Conservation (phyloP, 2,888 invertebrate species). For the Cotesia congregata region DNA sequence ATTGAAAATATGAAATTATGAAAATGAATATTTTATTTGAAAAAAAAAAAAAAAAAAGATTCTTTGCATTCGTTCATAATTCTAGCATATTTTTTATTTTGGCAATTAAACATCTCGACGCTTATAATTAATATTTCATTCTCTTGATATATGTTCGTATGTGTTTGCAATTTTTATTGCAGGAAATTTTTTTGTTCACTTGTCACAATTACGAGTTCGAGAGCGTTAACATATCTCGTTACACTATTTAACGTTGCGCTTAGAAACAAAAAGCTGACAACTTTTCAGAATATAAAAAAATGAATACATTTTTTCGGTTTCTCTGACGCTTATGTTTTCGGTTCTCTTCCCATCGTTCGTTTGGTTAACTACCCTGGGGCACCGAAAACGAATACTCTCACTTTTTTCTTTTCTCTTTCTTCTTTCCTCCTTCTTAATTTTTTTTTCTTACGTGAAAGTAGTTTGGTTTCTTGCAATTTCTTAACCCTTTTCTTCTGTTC, state of each 20-base stretch:
- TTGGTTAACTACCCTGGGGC: constrained; percentile 27
- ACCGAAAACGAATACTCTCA: constrained; percentile 45
- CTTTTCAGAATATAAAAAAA: neutral
- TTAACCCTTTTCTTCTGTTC: constrained; percentile 24
- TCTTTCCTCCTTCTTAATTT: constrained; percentile 42
- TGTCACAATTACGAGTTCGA: neutral
- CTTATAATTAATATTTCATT: neutral
- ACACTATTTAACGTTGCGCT: neutral
- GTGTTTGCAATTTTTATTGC: neutral
- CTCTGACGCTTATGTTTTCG: neutral
- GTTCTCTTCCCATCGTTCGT: constrained; percentile 17
- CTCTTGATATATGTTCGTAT: neutral
- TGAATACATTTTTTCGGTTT: too few relatives aligned
- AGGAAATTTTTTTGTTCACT: neutral
- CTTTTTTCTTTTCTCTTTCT: constrained; percentile 39
- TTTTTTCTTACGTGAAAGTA: constrained; percentile 44
- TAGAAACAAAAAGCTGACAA: neutral
- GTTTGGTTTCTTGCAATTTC: constrained; percentile 31
- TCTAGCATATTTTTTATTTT: neutral
- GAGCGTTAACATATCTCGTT: neutral
- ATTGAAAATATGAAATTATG: too few relatives aligned
- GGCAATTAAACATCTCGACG: neutral
- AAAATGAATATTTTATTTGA: too few relatives aligned
- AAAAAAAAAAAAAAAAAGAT: too few relatives aligned
- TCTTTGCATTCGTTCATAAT: too few relatives aligned